Evolutionary conservation across 2,888 invertebrate genomes (phyloP), one percentile per base, ranked within the genome.

Genomic region (Cremastinae sp.): DNA sequence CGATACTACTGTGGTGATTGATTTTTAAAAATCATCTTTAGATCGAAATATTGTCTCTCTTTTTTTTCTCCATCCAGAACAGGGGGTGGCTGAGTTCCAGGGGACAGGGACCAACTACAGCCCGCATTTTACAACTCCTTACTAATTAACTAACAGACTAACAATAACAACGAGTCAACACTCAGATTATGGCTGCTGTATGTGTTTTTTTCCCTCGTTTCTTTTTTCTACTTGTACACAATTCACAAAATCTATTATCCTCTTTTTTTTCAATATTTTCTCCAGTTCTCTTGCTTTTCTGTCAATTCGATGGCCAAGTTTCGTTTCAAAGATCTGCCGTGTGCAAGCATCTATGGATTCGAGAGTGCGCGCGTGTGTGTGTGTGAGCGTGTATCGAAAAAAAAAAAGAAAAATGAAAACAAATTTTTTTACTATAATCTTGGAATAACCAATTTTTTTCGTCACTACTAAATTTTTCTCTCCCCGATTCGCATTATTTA

Each of bases 141-240:
- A 89, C 88, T 88, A 89, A 90, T 89, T 90, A 90, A 90, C 89
- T 90, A 90, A 90, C 89, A 90, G 88, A 86, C 89, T 90, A 90
- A 90, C 89, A 90, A 90, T 90, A 89, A 90, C 89, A 90, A 90
- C 89, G 87, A 89, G 88, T 89, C 87, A 88, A 89, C 89, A 87
- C 89, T 88, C 86, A 87, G 88, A 87, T 73, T 74, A 76, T 78
- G 76, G 76, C 69, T 62, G 76, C 64, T 69, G 68, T 75, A 20
- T 75, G 53, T 78, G 41, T 66, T 35, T 70, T 61, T 70, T 62
- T 51, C 53, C 28, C 28, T 28, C 28, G 28, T 28, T 61, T 28
- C 39, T 59, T 59, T 18, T 43, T 47, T 35, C 43, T 28, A 12
- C 65, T 43, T 51, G 64, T 55, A 61, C 70, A 70, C 64, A 75